A percentile compares a stretch with the other conserved stretches of the same genome.
Conservation (phyloP, 2,888 invertebrate species). For the Pristionchus japonicus region DNA sequence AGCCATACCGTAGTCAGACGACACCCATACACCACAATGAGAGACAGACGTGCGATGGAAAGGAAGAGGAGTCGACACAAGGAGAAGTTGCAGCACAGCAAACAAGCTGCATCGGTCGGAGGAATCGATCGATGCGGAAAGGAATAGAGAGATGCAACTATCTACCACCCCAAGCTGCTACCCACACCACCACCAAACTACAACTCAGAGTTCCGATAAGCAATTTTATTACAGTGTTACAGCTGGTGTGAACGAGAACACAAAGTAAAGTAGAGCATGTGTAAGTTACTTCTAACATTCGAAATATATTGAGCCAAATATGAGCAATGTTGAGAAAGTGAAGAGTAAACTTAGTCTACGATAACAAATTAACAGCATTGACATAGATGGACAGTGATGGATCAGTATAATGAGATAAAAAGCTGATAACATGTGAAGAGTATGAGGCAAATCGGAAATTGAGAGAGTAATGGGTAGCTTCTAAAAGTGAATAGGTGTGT, state of each 20-base stretch:
- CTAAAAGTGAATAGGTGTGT: neutral
- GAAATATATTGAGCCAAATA: neutral
- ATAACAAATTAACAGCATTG: neutral
- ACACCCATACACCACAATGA: neutral
- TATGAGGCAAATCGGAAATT: neutral
- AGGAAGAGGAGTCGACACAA: slow-evolving; percentile 24
- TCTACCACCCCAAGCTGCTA: neutral
- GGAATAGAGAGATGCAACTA: neutral
- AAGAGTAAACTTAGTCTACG: neutral
- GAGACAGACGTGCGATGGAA: neutral
- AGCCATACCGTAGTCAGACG: slow-evolving; percentile 13
- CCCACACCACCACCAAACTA: neutral
- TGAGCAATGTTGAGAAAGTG: neutral
- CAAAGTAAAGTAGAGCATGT: neutral
- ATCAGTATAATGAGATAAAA: neutral
- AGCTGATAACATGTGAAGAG: neutral
- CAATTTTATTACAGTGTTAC: slow-evolving; percentile 4
- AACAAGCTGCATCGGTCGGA: neutral
- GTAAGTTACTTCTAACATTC: neutral
- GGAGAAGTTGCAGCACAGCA: slow-evolving; percentile 3
- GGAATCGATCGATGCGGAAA: neutral
- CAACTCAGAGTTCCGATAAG: neutral
- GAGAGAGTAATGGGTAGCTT: neutral
- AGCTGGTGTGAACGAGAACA: neutral
- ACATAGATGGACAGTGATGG: neutral